Conservation (phyloP, 2,113 vertebrate species). For the Brachirus orientalis region DNA sequence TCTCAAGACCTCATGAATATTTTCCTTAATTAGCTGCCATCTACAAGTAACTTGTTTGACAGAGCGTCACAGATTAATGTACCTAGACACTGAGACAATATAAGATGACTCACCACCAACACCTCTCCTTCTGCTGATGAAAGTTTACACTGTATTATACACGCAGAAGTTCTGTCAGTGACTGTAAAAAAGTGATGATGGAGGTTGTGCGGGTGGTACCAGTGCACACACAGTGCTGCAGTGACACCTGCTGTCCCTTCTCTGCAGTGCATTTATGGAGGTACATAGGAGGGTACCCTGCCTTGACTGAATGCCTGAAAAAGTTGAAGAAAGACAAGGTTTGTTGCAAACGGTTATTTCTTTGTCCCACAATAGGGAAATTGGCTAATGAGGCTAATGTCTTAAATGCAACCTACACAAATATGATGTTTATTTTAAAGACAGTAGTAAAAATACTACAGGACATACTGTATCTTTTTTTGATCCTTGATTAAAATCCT, state of each 20-base stretch:
- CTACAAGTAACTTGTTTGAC: background rate
- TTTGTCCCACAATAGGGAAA: background rate
- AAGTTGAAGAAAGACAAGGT: slow-evolving; percentile 91
- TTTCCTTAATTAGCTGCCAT: slow-evolving; percentile 3
- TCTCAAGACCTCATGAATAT: slow-evolving; percentile 4
- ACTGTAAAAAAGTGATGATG: background rate
- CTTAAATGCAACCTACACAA: too few species aligned
- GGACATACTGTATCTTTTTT: too few species aligned
- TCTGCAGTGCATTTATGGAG: slow-evolving; percentile 94
- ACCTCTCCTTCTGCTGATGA: slow-evolving; percentile 17
- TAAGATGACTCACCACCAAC: slow-evolving; percentile 7
- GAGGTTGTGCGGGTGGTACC: slow-evolving; percentile 14
- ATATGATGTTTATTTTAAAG: too few species aligned
- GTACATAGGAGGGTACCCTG: slow-evolving; percentile 93
- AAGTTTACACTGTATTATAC: slow-evolving; percentile 4
- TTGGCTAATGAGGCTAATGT: too few species aligned
- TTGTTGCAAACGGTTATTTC: slow-evolving; percentile 5
- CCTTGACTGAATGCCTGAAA: slow-evolving; percentile 90
- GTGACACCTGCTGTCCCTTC: slow-evolving; percentile 75
- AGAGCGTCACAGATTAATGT: too few species aligned
- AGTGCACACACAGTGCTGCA: slow-evolving; percentile 31
- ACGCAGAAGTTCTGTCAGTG: background rate
- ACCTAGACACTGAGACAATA: slow-evolving; percentile 2
- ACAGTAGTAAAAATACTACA: too few species aligned
- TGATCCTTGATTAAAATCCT: background rate